phyloP scores from a whole-genome alignment of 2,113 vertebrate genomes.

The Pygoscelis antarcticus region DNA sequence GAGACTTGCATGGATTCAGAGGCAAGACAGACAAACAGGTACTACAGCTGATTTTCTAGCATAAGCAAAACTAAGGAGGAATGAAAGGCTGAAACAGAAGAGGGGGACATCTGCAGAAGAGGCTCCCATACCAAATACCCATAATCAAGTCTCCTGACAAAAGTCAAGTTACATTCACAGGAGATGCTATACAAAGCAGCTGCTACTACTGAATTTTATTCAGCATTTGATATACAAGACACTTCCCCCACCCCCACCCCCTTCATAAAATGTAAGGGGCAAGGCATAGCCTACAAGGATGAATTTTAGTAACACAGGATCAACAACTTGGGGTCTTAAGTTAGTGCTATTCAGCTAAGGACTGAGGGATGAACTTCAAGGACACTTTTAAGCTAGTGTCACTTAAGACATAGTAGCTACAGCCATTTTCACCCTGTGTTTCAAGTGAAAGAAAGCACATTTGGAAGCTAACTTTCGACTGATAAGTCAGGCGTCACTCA shows the following conservation, averaged over 20 bases:
- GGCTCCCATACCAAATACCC: not conserved
- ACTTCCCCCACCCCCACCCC: no score
- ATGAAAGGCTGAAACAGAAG: not conserved
- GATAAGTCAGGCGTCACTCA: not conserved
- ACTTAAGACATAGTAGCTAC: not conserved
- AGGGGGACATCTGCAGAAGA: not conserved
- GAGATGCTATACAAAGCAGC: not conserved
- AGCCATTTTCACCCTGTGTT: not conserved
- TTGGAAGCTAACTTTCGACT: not conserved
- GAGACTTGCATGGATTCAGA: not conserved
- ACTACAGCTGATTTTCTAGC: not conserved
- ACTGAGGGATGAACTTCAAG: not conserved
- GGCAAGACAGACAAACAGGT: not conserved
- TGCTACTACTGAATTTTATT: not conserved
- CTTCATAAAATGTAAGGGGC: rapidly evolving
- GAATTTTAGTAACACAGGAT: not conserved
- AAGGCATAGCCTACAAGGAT: not conserved
- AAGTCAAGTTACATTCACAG: not conserved
- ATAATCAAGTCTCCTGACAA: not conserved
- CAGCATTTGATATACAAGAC: not conserved
- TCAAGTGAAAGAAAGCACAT: not conserved
- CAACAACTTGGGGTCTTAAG: not conserved
- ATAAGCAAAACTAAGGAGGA: not conserved
- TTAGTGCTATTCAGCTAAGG: not conserved
- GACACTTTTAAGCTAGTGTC: not conserved